phyloP scores from a whole-genome alignment of 2,888 invertebrate genomes.

The Plagiodera versicolora region DNA sequence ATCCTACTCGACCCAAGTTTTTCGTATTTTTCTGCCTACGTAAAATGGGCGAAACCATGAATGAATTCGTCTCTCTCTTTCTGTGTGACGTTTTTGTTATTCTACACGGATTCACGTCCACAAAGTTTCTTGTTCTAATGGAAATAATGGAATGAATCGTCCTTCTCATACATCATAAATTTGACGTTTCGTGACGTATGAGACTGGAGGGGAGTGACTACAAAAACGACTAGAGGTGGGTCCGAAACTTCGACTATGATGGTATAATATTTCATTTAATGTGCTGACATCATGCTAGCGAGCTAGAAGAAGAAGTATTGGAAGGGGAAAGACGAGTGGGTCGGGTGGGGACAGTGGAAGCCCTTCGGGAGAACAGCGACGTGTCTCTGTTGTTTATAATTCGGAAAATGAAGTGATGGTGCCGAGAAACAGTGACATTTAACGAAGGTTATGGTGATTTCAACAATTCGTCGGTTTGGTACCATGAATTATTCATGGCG shows the following conservation, averaged over 20 bases:
- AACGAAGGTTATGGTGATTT: slow-evolving; percentile 8
- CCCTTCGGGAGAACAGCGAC: no score
- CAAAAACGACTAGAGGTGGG: not conserved
- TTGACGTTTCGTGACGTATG: not conserved
- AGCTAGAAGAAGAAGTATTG: no score
- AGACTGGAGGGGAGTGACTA: not conserved
- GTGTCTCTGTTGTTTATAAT: no score
- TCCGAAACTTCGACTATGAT: not conserved
- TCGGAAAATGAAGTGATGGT: not conserved
- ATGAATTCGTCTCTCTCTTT: slow-evolving; percentile 19
- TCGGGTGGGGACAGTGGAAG: no score
- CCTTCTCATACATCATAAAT: not conserved
- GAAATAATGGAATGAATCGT: slow-evolving; percentile 5
- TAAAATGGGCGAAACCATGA: slow-evolving; percentile 20
- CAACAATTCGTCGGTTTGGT: slow-evolving; percentile 3
- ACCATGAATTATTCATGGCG: slow-evolving; percentile 7
- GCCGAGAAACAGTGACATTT: not conserved
- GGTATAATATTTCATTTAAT: no score
- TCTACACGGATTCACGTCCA: slow-evolving; percentile 3
- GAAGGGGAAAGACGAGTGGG: no score
- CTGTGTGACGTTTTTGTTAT: slow-evolving; percentile 14
- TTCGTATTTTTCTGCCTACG: slow-evolving; percentile 18
- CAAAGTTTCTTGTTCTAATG: not conserved
- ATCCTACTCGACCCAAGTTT: slow-evolving; percentile 19
- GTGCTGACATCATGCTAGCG: no score